phyloP scores from a whole-genome alignment of 2,797 vertebrate species.

The Rhynchonycteris naso region DNA sequence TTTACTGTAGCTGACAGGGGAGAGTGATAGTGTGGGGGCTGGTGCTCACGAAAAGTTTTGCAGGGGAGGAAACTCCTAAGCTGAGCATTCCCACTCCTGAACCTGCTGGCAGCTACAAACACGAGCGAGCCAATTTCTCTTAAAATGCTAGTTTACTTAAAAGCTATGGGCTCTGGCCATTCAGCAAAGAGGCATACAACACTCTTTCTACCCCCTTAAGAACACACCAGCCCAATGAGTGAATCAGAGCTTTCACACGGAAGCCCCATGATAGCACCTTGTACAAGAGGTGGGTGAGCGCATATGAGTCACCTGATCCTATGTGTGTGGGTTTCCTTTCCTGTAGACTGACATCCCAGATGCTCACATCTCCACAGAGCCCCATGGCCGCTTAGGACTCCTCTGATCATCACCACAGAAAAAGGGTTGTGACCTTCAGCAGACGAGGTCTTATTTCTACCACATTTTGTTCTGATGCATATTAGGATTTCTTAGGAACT shows the following conservation, averaged over 20 bases:
- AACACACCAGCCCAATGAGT: neutral
- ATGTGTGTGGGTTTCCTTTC: neutral
- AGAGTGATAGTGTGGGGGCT: neutral
- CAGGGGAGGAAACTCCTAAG: neutral
- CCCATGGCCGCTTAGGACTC: neutral
- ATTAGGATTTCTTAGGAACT: neutral
- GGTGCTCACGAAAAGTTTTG: neutral
- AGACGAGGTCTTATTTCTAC: neutral
- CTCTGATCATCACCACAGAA: neutral
- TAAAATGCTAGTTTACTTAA: neutral
- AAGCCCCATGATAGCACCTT: neutral
- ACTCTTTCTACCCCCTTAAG: neutral
- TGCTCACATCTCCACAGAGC: neutral
- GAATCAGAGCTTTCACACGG: neutral
- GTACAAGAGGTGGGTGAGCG: neutral
- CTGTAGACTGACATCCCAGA: neutral
- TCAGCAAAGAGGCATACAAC: neutral
- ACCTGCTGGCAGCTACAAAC: neutral
- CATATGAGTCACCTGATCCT: neutral
- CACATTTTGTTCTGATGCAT: neutral
- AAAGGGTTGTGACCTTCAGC: neutral
- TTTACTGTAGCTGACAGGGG: neutral
- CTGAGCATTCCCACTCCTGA: neutral
- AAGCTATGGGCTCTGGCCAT: neutral
- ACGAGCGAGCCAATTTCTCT: neutral